Evolutionary conservation across 2,113 vertebrate species (phyloP), one percentile per base, ranked within the genome.

Genomic region (Poecilia latipinna): DNA sequence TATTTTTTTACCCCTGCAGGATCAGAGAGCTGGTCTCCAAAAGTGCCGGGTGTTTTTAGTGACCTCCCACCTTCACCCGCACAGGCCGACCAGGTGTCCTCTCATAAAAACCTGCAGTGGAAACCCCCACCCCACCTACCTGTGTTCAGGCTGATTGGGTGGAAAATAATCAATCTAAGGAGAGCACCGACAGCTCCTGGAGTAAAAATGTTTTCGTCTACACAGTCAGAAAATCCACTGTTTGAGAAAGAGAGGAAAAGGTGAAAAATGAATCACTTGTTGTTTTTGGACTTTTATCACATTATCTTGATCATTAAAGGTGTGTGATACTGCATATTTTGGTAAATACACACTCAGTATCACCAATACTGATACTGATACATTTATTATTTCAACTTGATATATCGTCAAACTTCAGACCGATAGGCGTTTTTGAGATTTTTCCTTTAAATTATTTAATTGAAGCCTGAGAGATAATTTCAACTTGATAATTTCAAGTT

Each of bases 21-120:
- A 80, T 87, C 74, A 82, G 75, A 70, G 54, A 61, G 51, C 6
- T 12, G 4, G 17, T 24, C 44, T 68, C 63, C 4, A 8, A 39
- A 71, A 63, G 10, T 22, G 54, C 17, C 13, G 13, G 44, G 17
- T 19, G 64, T 7, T 26, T 39, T 5, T 13, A 0, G 31, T 63
- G 71, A 74, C 48, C 70, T 71, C 5, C 10, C 70, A 31, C 68
- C 3, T 54, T n/a, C 24, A 33, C 77, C 7, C 19, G 48, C 63
- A 29, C 37, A 17, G 33, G 15, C 69, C 24, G 7, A 32, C 28
- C 77, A 85, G 67, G 71, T 74, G 76, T 70, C 57, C 79, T 84
- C 72, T 85, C 68, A 72, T 76, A 28, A 33, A 31, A 78, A n/a
- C 24, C 51, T 24, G 24, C 22, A 10, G 22, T n/a, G 51, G 51